Conservation (phyloP, 37 sponge, comb jelly and placozoan genomes). For the Agelas oroides region DNA sequence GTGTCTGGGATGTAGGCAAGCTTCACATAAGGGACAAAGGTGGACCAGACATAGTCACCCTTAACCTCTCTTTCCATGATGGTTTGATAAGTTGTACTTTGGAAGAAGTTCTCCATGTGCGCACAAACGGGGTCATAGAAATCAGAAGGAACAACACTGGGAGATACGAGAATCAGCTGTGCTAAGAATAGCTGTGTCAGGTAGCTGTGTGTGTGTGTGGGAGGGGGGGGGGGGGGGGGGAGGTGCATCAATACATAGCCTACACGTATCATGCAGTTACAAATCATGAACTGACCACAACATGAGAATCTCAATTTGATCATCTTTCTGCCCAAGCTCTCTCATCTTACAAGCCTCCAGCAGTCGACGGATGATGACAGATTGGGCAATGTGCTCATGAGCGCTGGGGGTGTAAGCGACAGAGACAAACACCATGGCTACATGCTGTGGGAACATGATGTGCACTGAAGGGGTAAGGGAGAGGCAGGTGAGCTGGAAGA, state of each 20-base stretch:
- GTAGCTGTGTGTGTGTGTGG: too few species aligned
- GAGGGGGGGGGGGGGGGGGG: too few species aligned
- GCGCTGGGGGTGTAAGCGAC: conserved; percentile 21
- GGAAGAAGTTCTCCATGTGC: neutral
- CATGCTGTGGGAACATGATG: conserved; percentile 6
- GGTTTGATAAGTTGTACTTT: neutral
- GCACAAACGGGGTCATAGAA: neutral
- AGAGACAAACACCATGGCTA: conserved; percentile 36
- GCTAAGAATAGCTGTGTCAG: neutral
- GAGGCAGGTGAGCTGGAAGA: conserved; percentile 33
- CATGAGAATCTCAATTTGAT: conserved; percentile 9
- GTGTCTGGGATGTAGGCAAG: conserved; percentile 3
- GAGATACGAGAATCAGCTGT: neutral
- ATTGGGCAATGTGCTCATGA: neutral
- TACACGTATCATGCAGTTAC: too few species aligned
- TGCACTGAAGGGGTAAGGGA: conserved; percentile 26
- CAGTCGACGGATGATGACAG: conserved; percentile 11
- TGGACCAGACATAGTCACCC: conserved; percentile 1
- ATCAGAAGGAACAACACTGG: neutral
- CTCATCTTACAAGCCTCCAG: conserved; percentile 3
- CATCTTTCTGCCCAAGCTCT: neutral
- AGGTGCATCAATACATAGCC: too few species aligned
- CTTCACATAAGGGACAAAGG: conserved; percentile 17
- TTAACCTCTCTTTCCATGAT: conserved; percentile 1
- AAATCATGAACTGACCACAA: neutral